Evolutionary conservation across 2,113 vertebrate species (phyloP), one percentile per base, ranked within the genome.

Genomic region (Pitta sordida): DNA sequence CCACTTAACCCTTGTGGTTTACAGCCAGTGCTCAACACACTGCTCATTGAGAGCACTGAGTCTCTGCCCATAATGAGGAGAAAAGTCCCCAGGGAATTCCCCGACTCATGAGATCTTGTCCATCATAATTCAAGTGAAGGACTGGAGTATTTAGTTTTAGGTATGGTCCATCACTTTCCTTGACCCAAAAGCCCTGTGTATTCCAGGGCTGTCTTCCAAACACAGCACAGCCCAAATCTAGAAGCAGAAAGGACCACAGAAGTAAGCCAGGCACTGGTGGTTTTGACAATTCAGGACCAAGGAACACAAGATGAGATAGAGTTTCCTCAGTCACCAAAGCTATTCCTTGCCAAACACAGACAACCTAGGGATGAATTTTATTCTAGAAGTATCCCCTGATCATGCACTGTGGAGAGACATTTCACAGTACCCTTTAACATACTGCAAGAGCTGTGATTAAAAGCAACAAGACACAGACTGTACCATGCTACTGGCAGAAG

Each of bases 1-100:
- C 77, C 79, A 52, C 71, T 86, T 91, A 94, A 91, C 90, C 75
- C 89, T 63, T 86, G 83, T 83, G 80, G 88, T 87, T 95, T 83
- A 76, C 55, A 91, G 74, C 56, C 63, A 71, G 63, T 0, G 0
- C 81, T 94, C 82, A 86, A 82, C 78, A 91, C 53, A 58, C 26
- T 30, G 41, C 78, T 88, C 78, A 46, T 0, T 32, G 71, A 67
- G 32, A 74, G 22, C 59, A 44, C 29, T 20, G 32, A 68, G n/a
- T 30, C 37, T 73, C 78, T 79, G 55, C 29, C 76, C 8, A 0
- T 29, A 12, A 67, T 51, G 17, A 14, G 21, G 2, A 3, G 7
- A 67, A 64, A 79, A 92, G 53, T 91, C 63, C 87, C 82, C 85
- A 43, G 65, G 88, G 90, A 90, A 93, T 86, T 96, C 63, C 92